Evolutionary conservation across 2,113 vertebrate species (phyloP).

Genomic region (Cichladusa arquata): DNA sequence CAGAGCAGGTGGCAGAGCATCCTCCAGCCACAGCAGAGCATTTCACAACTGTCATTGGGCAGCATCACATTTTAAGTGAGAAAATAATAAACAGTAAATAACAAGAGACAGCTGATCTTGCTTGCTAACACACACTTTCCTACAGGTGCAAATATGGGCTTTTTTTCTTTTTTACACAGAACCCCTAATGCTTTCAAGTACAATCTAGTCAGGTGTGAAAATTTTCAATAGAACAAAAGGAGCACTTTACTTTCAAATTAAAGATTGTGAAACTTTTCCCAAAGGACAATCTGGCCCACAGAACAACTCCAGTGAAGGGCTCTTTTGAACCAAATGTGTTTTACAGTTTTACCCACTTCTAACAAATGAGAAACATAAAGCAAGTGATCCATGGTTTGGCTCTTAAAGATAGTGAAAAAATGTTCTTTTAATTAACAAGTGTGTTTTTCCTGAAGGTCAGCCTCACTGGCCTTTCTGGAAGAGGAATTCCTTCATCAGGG

Average conservation of each 20-base stretch:
- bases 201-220: not conserved
- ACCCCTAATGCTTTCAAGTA: not conserved
- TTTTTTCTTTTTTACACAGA: not conserved
- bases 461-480: not conserved
- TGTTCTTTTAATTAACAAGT: constrained; percentile 22
- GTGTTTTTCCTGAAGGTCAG: not conserved
- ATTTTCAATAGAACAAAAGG: not conserved
- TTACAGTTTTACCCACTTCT: not conserved
- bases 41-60: not conserved
- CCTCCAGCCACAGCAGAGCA: not conserved
- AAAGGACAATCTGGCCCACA: not conserved
- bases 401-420: not conserved
- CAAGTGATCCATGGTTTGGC: not conserved
- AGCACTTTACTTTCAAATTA: not conserved
- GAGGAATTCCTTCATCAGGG: not conserved
- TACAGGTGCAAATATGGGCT: not conserved
- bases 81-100: not conserved
- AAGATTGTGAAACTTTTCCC: not conserved
- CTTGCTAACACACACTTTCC: not conserved
- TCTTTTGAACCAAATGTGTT: not conserved
- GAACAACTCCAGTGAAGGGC: not conserved
- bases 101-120: not conserved
- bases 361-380: not conserved
- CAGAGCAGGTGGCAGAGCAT: not conserved
- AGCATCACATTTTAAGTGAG: not conserved